phyloP scores from a whole-genome alignment of 2,888 invertebrate genomes.

The Cylloceria caligata region DNA sequence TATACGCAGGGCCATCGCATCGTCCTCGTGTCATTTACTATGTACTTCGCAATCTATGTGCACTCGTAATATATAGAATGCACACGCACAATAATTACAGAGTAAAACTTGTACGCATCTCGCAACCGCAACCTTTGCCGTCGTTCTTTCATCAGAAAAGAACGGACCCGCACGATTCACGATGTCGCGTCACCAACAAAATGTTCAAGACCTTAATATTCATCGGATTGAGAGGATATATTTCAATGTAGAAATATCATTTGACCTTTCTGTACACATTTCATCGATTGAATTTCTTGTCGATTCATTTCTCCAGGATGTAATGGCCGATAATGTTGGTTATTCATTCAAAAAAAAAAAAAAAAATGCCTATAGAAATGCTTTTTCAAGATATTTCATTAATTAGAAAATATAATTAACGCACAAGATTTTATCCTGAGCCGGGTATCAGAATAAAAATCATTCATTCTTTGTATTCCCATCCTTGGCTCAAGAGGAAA shows the following conservation, averaged over 20 bases:
- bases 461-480: too few relatives aligned
- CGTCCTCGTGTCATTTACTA: conserved; percentile 40
- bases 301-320: too few relatives aligned
- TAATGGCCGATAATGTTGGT: too few relatives aligned
- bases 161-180: background rate
- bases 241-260: conserved; percentile 1
- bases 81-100: conserved; percentile 20
- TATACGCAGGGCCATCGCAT: conserved; percentile 52
- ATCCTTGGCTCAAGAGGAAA: too few relatives aligned
- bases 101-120: conserved; percentile 5
- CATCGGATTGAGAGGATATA: background rate
- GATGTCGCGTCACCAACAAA: background rate
- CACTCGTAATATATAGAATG: background rate
- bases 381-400: too few relatives aligned
- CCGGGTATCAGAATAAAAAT: too few relatives aligned
- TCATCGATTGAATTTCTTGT: too few relatives aligned
- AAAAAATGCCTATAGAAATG: too few relatives aligned
- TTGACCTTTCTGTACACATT: background rate
- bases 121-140: conserved; percentile 55
- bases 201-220: background rate
- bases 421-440: too few relatives aligned
- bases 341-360: too few relatives aligned
- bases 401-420: too few relatives aligned
- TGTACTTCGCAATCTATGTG: conserved; percentile 41
- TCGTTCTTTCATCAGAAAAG: conserved; percentile 16